Evolutionary conservation across 2,888 invertebrate species (phyloP), one percentile per base, ranked within the genome.

Genomic region (Brenthis daphne): DNA sequence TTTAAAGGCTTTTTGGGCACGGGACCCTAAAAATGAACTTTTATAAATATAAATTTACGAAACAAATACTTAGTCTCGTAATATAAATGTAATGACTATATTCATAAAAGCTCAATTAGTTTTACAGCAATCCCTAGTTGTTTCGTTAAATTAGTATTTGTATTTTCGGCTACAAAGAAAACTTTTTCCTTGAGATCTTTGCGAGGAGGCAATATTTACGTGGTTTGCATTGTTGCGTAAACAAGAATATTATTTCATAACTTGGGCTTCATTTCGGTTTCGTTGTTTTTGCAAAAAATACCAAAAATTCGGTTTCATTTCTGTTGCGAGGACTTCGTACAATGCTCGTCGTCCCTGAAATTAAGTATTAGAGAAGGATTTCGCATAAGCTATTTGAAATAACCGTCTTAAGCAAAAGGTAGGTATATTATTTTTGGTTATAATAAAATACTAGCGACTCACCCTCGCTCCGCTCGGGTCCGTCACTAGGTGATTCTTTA

Each of bases 221-320:
- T 66, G 68, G 65, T 55, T 66, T 20, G 58, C 57, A 74, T 73
- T 70, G 68, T 73, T 75, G 70, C 75, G 71, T 72, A 72, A 74
- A 75, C 71, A 73, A 71, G 67, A 63, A 72, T 72, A 74, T 76
- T 72, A 75, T 75, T 71, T 77, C 75, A 82, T 82, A 80, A 77
- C 75, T 77, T 77, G 77, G 77, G 80, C 77, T 82, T 82, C 83
- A 84, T 85, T 83, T 82, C 80, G 80, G 80, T 81, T 78, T 43
- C 11, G 82, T 88, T 89, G 89, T 88, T 84, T 82, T 80, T 77
- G 77, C 73, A 66, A 74, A 74, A 77, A 81, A 80, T 82, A 87
- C 86, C 86, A 87, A 86, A 84, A 84, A 75, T 72, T 75, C 65
- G 69, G 72, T 53, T 72, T 63, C 67, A 70, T 72, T 73, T 57